Evolutionary conservation across 2,888 invertebrate genomes (phyloP).

Genomic region (Agrilus biguttatus): DNA sequence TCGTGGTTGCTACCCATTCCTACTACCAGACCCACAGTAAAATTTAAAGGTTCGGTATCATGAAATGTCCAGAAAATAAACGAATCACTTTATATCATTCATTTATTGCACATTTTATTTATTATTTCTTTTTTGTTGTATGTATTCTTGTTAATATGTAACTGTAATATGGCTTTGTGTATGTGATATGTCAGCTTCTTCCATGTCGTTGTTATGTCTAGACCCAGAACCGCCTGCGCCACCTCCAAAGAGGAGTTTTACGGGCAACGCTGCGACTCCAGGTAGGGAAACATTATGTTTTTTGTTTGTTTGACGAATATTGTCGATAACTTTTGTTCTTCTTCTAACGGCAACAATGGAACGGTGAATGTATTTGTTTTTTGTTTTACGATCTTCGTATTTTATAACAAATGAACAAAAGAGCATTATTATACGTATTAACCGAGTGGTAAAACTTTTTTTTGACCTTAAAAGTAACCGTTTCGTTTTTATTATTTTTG

Average conservation of each 20-base stretch:
- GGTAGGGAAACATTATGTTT: slow-evolving; percentile 32
- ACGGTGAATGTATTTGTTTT: no score
- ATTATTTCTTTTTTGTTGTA: slow-evolving; percentile 4
- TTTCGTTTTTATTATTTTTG: no score
- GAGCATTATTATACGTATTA: no score
- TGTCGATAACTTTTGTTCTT: background rate
- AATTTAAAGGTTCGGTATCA: slow-evolving; percentile 52
- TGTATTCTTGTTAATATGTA: slow-evolving; percentile 2
- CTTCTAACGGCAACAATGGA: background rate
- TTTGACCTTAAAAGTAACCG: no score
- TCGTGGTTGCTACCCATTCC: slow-evolving; percentile 23
- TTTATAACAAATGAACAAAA: no score
- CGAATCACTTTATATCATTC: slow-evolving; percentile 8
- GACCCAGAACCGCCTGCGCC: slow-evolving; percentile 50
- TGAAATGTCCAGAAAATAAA: slow-evolving; percentile 9
- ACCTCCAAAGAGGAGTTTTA: slow-evolving; percentile 43
- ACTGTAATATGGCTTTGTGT: background rate
- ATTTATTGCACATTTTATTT: slow-evolving; percentile 7
- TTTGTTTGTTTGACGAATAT: background rate
- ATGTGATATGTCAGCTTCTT: background rate
- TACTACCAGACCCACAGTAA: slow-evolving; percentile 51
- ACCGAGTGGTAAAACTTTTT: no score
- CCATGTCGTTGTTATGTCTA: slow-evolving; percentile 27
- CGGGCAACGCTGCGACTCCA: slow-evolving; percentile 37
- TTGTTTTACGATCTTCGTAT: no score